These are phyloP conservation scores for Branchipolynoe longqiensis DNA, from an alignment of 2,888 invertebrate species.

Conservation along the genomic window DNA sequence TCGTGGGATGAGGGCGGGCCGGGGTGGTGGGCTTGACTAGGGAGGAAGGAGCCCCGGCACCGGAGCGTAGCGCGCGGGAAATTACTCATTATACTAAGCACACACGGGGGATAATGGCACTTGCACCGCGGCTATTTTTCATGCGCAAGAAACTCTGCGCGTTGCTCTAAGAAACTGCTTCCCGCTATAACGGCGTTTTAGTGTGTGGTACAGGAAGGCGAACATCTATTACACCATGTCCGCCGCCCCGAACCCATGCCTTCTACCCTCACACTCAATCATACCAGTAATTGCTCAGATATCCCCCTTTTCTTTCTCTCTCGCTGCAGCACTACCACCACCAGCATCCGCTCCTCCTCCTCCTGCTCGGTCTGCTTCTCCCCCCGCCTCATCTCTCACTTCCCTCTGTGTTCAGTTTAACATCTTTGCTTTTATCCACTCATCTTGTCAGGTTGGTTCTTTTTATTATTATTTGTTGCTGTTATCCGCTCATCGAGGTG, in stretches of 20 bases:
- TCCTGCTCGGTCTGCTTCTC: neutral
- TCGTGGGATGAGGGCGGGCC: too few species aligned
- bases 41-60: too few species aligned
- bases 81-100: conserved; percentile 55
- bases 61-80: conserved; percentile 16
- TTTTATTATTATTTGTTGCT: too few species aligned
- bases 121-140: conserved; percentile 38
- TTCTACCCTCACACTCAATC: conserved; percentile 33
- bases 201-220: conserved; percentile 46
- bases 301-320: conserved; percentile 3
- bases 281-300: conserved; percentile 48
- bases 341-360: too few species aligned
- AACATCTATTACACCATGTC: conserved; percentile 30
- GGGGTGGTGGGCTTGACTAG: too few species aligned
- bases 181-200: conserved; percentile 51
- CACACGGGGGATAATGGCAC: conserved; percentile 44
- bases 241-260: neutral
- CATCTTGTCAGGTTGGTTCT: too few species aligned
- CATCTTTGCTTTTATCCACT: conserved; percentile 51
- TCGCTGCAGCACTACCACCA: too few species aligned
- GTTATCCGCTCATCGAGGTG: too few species aligned
- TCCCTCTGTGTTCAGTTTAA: neutral
- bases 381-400: neutral
- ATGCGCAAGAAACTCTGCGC: conserved; percentile 18
- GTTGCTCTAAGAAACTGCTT: conserved; percentile 28